Evolutionary conservation across 2,888 invertebrate species (phyloP).

Genomic region (Tortricodes alternella): DNA sequence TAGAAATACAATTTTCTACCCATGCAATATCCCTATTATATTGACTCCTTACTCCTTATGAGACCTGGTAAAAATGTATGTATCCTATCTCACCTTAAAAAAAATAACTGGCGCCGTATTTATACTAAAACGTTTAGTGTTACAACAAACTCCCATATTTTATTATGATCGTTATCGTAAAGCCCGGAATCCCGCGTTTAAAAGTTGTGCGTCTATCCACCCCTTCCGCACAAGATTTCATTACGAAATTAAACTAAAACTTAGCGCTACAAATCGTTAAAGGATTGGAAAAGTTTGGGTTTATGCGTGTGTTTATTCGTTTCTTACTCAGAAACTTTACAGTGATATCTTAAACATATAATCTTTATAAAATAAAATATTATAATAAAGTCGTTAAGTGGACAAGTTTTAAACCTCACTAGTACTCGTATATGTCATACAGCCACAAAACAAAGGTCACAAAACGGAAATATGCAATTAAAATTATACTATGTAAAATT

Average conservation of each 20-base stretch:
- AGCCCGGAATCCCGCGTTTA: conserved; percentile 66
- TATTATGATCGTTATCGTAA: conserved; percentile 82
- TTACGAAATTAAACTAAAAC: conserved; percentile 72
- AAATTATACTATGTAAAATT: no score
- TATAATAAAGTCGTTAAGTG: background rate
- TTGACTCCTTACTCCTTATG: no score
- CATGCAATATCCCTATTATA: no score
- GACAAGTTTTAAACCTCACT: no score
- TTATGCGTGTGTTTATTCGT: conserved; percentile 32
- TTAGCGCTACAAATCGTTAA: conserved; percentile 37
- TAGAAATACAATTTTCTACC: no score
- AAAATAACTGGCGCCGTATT: conserved; percentile 61
- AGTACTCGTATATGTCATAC: no score
- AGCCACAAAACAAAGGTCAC: no score
- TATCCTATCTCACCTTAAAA: conserved; percentile 45
- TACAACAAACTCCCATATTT: conserved; percentile 81
- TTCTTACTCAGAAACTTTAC: background rate
- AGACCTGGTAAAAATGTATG: no score
- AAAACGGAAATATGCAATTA: no score
- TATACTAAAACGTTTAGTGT: conserved; percentile 80
- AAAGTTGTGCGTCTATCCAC: conserved; percentile 57
- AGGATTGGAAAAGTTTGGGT: conserved; percentile 29
- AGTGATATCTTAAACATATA: background rate
- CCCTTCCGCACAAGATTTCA: conserved; percentile 58
- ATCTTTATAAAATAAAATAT: background rate